Conservation (phyloP, 2,888 invertebrate species). For the Andrena marginata region DNA sequence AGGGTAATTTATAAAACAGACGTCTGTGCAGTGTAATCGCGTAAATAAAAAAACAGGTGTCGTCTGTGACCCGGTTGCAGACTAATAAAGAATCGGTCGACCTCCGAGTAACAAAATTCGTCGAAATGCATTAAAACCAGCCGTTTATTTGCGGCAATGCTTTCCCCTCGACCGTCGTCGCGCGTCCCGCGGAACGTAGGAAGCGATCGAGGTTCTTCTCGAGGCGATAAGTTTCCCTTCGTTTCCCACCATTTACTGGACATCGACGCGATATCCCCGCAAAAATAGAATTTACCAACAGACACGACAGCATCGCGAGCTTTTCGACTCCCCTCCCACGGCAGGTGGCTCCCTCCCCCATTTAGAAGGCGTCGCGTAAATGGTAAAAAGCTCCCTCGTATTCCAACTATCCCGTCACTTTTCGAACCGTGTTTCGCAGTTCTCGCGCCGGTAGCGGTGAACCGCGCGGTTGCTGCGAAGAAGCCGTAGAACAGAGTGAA, state of each 20-base stretch:
- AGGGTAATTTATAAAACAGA: slow-evolving; percentile 33
- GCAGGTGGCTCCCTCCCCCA: no score
- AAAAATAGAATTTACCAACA: no score
- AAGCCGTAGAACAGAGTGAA: background rate
- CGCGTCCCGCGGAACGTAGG: background rate
- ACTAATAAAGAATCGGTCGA: slow-evolving; percentile 20
- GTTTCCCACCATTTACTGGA: no score
- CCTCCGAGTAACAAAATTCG: background rate
- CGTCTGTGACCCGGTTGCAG: slow-evolving; percentile 53
- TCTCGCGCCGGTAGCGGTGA: background rate
- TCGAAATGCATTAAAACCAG: slow-evolving; percentile 5
- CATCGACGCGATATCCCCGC: no score
- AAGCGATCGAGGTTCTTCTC: background rate
- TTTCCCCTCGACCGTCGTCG: background rate
- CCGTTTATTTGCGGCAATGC: background rate
- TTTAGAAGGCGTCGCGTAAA: no score
- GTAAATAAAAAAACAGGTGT: slow-evolving; percentile 52
- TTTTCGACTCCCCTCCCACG: no score
- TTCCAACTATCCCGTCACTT: no score
- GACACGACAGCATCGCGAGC: no score
- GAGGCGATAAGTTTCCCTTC: background rate
- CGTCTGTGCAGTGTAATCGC: slow-evolving; percentile 27
- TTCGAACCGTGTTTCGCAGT: no score
- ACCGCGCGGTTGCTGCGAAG: background rate
- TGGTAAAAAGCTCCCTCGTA: no score